Evolutionary conservation across 2,888 invertebrate species (phyloP).

Genomic region (Sinopyrophorus schimmeli): DNA sequence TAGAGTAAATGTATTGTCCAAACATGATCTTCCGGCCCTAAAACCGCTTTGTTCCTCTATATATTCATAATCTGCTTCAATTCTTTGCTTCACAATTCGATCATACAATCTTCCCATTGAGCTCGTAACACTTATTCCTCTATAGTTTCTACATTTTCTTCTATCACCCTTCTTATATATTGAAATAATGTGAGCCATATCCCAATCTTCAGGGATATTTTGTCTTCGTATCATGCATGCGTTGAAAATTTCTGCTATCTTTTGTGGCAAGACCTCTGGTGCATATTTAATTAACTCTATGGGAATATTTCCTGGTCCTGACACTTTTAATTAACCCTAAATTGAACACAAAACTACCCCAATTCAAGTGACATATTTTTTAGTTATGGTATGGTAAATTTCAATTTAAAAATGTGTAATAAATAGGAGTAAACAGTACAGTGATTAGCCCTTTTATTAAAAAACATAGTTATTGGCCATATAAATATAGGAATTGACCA

Average conservation of each 20-base stretch:
- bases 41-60: slow-evolving; percentile 2
- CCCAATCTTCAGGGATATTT: slow-evolving; percentile 22
- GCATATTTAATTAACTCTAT: slow-evolving; percentile 17
- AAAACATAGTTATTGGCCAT: no score
- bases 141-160: slow-evolving; percentile 22
- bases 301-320: slow-evolving; percentile 14
- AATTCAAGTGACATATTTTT: no score
- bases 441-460: no score
- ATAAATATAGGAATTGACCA: no score
- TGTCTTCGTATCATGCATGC: slow-evolving; percentile 10
- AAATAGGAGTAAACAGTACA: no score
- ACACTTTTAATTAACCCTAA: no score
- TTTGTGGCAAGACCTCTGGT: slow-evolving; percentile 12
- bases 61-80: background rate
- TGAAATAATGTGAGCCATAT: slow-evolving; percentile 18
- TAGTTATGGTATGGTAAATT: no score
- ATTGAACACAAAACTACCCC: no score
- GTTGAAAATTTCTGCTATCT: slow-evolving; percentile 15
- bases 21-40: background rate
- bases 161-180: slow-evolving; percentile 24
- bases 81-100: slow-evolving; percentile 3
- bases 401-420: no score
- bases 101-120: slow-evolving; percentile 1
- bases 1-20: background rate
- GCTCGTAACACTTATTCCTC: slow-evolving; percentile 11